Percentiles rank a stretch among this genome's conserved stretches.
Conservation (phyloP, 2,888 invertebrate species). For the Catonia carolina region DNA sequence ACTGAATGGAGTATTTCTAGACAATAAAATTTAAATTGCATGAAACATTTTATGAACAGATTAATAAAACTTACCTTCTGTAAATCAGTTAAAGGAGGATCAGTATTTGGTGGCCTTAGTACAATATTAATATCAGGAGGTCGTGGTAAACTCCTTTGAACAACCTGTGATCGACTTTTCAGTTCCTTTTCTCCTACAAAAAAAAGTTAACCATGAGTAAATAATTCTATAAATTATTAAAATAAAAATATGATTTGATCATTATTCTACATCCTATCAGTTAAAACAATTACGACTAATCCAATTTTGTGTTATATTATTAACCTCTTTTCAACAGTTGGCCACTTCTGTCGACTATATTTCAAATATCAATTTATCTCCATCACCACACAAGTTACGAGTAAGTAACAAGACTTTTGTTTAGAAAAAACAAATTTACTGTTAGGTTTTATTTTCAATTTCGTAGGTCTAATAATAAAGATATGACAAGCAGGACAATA, state of each 20-base stretch:
- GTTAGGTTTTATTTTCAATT: too few species aligned
- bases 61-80: slow-evolving; percentile 53
- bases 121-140: slow-evolving; percentile 82
- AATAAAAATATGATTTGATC: slow-evolving; percentile 22
- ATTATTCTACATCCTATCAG: slow-evolving; percentile 18
- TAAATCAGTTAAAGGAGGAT: slow-evolving; percentile 72
- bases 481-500: too few species aligned
- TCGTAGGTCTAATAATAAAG: too few species aligned
- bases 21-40: not conserved
- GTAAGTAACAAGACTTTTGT: too few species aligned
- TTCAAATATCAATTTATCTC: too few species aligned
- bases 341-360: too few species aligned
- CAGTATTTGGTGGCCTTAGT: slow-evolving; percentile 66
- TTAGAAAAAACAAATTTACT: too few species aligned
- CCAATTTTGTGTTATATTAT: not conserved
- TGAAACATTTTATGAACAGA: not conserved
- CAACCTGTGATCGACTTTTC: slow-evolving; percentile 72
- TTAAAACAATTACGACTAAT: not conserved
- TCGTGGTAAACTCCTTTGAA: slow-evolving; percentile 78
- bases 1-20: too few species aligned
- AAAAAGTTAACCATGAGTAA: too few species aligned
- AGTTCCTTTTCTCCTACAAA: slow-evolving; percentile 56
- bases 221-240: slow-evolving; percentile 10
- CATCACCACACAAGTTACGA: too few species aligned
- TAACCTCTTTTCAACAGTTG: too few species aligned